phyloP scores from a whole-genome alignment of 2,797 vertebrate genomes.

The Takifugu ocellatus region DNA sequence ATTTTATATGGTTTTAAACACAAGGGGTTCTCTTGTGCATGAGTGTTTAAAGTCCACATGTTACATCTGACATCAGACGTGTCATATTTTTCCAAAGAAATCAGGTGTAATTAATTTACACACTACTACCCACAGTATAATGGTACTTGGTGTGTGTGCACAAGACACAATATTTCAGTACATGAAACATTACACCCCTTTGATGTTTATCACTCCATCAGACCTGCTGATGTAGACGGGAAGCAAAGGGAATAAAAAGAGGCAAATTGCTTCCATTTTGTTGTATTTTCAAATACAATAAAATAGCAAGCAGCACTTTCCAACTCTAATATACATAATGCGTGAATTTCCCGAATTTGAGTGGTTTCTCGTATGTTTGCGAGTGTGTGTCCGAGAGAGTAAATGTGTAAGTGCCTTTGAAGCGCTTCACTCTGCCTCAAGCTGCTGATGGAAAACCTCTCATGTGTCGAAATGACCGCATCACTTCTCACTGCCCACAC shows the following conservation, averaged over 20 bases:
- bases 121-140: no score
- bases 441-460: conserved; percentile 71
- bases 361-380: conserved; percentile 6
- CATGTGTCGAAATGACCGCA: conserved; percentile 77
- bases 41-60: no score
- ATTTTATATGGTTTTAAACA: no score
- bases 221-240: neutral
- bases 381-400: neutral
- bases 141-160: no score
- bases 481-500: conserved; percentile 50
- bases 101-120: no score
- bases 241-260: conserved; percentile 1
- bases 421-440: conserved; percentile 43
- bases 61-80: no score
- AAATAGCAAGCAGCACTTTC: conserved; percentile 18
- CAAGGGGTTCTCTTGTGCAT: no score
- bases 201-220: neutral
- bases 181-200: neutral
- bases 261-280: neutral
- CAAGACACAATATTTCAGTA: no score
- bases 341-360: conserved; percentile 29
- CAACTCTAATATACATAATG: conserved; percentile 32
- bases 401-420: conserved; percentile 60
- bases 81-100: no score
- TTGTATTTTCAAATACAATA: conserved; percentile 15